Base-by-base conservation (phyloP, 1,140 invertebrate genomes). In the Anthonomus grandis region DNA sequence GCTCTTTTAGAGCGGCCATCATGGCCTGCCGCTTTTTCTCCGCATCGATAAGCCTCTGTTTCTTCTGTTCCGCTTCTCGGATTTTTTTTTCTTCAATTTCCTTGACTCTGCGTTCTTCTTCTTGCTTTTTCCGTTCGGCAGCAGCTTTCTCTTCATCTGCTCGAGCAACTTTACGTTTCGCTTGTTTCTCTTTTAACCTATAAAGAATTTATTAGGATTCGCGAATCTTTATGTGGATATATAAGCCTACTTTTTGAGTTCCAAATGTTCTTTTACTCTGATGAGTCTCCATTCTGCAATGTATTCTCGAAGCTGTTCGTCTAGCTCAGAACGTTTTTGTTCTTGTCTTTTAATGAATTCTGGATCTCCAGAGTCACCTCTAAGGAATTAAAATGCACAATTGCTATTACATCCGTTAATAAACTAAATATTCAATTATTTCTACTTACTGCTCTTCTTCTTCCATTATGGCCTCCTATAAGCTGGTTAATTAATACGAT, bases 271-370 rank as follows among this genome's bases (percentile, higher is more conserved):
- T 83, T 93, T 94, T 78, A 87, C 79, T 69, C 93, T 82, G 73
- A 95, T 91, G 80, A 93, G 93, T 71, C 92, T 84, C 89, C 93
- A 95, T 88, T 95, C 91, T 74, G 89, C 86, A 74, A 96, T 95
- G 83, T 95, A 95, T 78, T 95, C 93, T 77, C 93, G 92, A 69
- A 95, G 83, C 76, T 95, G 90, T 72, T 95, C 93, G 82, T 96
- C 93, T 73, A 95, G 83, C 76, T 93, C 91, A 69, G 90, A 92
- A 78, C 88, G 85, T 79, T 94, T 94, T 76, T 92, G 89, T 81
- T 94, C 90, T 83, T 93, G 90, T 76, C 90, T 89, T 85, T 85
- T 85, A 75, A 85, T 84, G 77, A 85, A 85, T 78, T 85, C 83
- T 82, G 83, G 83, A 78, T 85, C 83, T 74, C 82, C 83, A 46